These are phyloP conservation scores for Gallinago nigripennis DNA, from an alignment of 2,797 vertebrate genomes.

Conservation along the genomic window DNA sequence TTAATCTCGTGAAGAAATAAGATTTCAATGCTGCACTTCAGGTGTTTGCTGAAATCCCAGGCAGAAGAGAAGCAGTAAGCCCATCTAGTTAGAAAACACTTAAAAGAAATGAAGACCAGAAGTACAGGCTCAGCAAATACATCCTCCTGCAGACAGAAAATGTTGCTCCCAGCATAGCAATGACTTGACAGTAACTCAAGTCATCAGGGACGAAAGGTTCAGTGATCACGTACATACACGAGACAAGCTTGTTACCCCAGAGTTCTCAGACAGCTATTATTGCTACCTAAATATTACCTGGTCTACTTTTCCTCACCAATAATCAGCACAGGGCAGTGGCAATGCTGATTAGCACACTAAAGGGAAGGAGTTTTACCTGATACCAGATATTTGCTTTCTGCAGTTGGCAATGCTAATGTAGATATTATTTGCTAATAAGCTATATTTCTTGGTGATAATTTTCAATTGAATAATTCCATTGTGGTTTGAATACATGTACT, in stretches of 20 bases:
- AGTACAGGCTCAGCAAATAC: not conserved
- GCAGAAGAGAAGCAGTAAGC: not conserved
- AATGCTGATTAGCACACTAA: not conserved
- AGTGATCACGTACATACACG: fast-evolving
- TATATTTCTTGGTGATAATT: not conserved
- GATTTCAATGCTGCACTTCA: not conserved
- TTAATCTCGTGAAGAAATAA: not conserved
- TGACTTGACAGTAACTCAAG: not conserved
- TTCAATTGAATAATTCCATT: not conserved
- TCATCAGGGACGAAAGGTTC: not conserved
- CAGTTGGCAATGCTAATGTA: not conserved
- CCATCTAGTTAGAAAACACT: not conserved
- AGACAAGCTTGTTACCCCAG: not conserved
- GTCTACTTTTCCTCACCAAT: not conserved
- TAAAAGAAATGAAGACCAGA: not conserved
- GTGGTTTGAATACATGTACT: not conserved
- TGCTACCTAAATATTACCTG: not conserved
- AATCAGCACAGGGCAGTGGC: not conserved
- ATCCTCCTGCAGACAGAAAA: not conserved
- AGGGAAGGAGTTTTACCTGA: not conserved
- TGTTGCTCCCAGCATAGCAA: not conserved
- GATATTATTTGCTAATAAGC: not conserved
- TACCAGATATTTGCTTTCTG: not conserved
- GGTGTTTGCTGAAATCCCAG: not conserved
- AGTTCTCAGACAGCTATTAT: not conserved